Base-by-base conservation (phyloP, 2,888 invertebrate genomes). In the Desoria tigrina region DNA sequence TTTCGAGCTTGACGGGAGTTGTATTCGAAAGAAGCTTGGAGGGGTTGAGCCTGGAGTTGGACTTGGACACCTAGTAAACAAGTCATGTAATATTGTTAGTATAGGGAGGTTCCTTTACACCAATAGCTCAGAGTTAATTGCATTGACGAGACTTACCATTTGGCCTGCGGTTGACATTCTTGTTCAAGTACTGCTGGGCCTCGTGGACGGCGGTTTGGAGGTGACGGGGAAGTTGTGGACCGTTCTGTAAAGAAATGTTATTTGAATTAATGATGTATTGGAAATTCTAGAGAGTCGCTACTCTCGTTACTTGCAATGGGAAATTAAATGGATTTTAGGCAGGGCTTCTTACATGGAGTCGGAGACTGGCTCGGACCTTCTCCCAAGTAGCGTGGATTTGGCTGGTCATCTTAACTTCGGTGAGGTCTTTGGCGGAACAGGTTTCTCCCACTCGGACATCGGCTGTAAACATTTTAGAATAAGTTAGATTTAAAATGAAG, bases 1-100 rank as follows among this genome's bases (percentile, higher is more conserved):
- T 32, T 7, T 7, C 11, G 4, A 11, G 32, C 32, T 32, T 32
- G 32, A 32, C 32, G 32, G 32, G 32, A 11, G 11, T 4, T 7
- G 32, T 32, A 32, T 32, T 32, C 6, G 32, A 32, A 32, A 32
- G 26, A 6, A 32, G 28, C 28, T n/a, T 28, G 27, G 11, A 55
- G 32, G 27, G 55, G 55, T 6, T 55, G n/a, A 6, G 11, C 28
- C 21, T 55, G 55, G 9, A 55, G n/a, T 28, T 55, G 27, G n/a
- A 28, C n/a, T n/a, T 28, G 55, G 32, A 55, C 28, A 6, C 28
- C 55, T 26, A 24, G 11, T n/a, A 6, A 45, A 45, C 6, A 45
- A 39, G 16, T 11, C 16, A 39, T 11, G 39, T 11, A 39, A 16
- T 39, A 39, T 39, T 39, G 16, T 39, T 39, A n/a, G n/a, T 39